Evolutionary conservation across 2,113 vertebrate genomes (phyloP).

Genomic region (Grus americana): DNA sequence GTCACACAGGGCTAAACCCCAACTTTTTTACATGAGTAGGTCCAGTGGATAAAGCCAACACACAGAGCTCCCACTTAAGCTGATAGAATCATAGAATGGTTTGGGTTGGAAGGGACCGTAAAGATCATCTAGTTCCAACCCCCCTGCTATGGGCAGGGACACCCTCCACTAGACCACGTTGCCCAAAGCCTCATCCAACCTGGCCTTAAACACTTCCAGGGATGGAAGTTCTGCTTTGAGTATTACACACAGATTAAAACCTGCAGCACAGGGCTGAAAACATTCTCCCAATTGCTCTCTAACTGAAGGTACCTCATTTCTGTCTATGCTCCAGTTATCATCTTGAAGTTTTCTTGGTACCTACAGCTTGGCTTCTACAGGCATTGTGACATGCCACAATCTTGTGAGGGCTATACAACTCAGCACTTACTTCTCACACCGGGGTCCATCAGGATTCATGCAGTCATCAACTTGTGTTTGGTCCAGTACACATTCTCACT

Average conservation of each 20-base stretch:
- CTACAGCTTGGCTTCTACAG: neutral
- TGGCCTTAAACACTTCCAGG: too few species aligned
- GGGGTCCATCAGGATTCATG: neutral
- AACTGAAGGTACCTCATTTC: neutral
- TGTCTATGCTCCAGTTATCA: neutral
- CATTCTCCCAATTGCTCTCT: neutral
- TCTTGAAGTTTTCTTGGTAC: neutral
- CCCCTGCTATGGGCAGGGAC: too few species aligned
- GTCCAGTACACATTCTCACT: neutral
- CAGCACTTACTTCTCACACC: neutral
- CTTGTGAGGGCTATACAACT: neutral
- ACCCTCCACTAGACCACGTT: too few species aligned
- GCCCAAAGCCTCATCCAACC: too few species aligned
- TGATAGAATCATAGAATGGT: too few species aligned
- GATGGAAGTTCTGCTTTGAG: neutral
- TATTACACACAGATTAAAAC: neutral
- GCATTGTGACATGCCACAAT: neutral
- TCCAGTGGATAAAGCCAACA: neutral
- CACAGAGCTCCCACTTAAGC: neutral
- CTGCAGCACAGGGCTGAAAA: neutral
- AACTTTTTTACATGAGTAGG: neutral
- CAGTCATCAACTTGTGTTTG: neutral
- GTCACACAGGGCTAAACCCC: neutral
- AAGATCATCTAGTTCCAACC: too few species aligned
- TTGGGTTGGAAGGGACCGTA: too few species aligned